Evolutionary conservation across 2,888 invertebrate genomes (phyloP), one percentile per base, ranked within the genome.

Genomic region (Apotomis capreana): DNA sequence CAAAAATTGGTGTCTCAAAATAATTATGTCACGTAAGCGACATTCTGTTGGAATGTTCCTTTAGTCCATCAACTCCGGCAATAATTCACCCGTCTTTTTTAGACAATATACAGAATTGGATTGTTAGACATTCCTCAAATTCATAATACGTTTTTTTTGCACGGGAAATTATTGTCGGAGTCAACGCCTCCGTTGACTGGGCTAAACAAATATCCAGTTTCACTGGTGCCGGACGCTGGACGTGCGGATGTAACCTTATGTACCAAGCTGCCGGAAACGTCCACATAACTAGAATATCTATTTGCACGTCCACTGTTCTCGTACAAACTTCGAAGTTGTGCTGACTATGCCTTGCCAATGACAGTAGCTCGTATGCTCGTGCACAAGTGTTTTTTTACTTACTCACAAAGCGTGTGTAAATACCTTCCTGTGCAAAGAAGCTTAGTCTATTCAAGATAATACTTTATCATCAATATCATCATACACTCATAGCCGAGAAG

Each of bases 131-230:
- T 44, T 64, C 55, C 64, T 64, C 40, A 54, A 64, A 54, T 54
- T 64, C 8, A 49, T 9, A 49, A 49, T 49, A 13, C 44, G 5
- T 54, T 63, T 37, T 51, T 15, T 36, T 26, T 26, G 1, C 37
- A 26, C 26, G 55, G 46, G 44, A 26, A 36, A 57, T 46, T 65
- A 65, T 65, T 57, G 9, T 26, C 55, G n/a, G n/a, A 65, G 46
- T 46, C n/a, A 26, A 65, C 12, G 44, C 8, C n/a, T 46, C 26
- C 65, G 65, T 57, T n/a, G 65, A 65, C 36, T 44, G 55, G 55
- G 26, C 46, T 65, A 57, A 46, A 52, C 37, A 44, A 61, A 68
- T 54, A 36, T 61, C 61, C 71, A 71, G 63, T 71, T 67, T 61
- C 40, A 67, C 61, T 61, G 61, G 44, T 57, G 52, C 49, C n/a